Base-by-base conservation (phyloP, 2,797 vertebrate species). In the Coccyzus lansbergi region DNA sequence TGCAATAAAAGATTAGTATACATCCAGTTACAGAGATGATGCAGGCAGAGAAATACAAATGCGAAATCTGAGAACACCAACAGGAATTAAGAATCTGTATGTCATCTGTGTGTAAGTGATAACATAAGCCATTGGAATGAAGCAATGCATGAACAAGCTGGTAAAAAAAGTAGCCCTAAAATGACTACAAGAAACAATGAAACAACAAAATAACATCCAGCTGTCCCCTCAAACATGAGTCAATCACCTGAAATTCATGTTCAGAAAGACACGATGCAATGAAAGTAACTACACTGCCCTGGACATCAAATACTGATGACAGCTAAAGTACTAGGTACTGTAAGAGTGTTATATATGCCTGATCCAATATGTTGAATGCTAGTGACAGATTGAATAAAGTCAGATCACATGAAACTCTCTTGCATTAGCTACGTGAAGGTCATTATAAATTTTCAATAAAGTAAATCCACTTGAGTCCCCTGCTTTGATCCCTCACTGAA, bases 41-140 rank as follows among this genome's bases (percentile, higher is more conserved):
- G 67, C 59, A 90, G 79, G 70, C 77, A 56, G 38, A 88, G 63
- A 92, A 93, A 88, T 17, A 95, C 63, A 95, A 95, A 95, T 71
- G 71, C 60, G 91, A 74, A 93, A 68, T 70, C 81, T 71, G 67
- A 42, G 56, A 88, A 92, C 80, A 94, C 40, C 74, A 88, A 70
- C 53, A 84, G 77, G 87, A 95, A 87, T 70, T 93, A 79, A 33
- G 64, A 72, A 92, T 92, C 93, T 69, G 18, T 40, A 74, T 75
- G 85, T 85, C 83, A 89, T 94, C 81, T 95, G 92, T 36, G 22
- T 6, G 28, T 28, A 92, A 91, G 59, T 0, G 83, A 92, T 94
- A 94, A 79, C 60, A 58, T 67, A 94, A 97, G 62, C 89, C 76
- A 63, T 1, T 58, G n/a, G 38, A 88, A 86, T 18, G 42, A 85